These are phyloP conservation scores for Ophthalmolycus amberensis DNA, from an alignment of 2,113 vertebrate genomes.

Conservation along the genomic window DNA sequence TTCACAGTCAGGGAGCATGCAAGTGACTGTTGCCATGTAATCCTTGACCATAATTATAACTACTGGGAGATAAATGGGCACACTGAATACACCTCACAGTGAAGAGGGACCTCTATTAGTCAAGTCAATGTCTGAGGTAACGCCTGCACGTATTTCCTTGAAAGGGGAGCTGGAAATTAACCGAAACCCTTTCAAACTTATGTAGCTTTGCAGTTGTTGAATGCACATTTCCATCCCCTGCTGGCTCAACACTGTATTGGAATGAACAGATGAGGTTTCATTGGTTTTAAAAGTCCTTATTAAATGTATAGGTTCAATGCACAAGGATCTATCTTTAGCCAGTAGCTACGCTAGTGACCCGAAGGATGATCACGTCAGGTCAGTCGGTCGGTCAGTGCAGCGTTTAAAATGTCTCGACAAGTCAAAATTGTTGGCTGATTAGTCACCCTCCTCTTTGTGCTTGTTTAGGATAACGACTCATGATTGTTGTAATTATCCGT, in stretches of 20 bases:
- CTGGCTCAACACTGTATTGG: constrained; percentile 7
- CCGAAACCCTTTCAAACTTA: constrained; percentile 15
- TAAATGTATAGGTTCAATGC: neutral
- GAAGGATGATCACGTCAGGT: neutral
- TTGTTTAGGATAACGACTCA: neutral
- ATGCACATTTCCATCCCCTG: neutral
- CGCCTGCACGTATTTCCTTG: neutral
- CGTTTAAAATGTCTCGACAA: constrained; percentile 1
- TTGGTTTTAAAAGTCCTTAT: neutral
- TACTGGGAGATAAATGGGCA: neutral
- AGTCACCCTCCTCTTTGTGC: neutral
- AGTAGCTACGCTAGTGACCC: neutral
- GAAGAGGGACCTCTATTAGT: constrained; percentile 4
- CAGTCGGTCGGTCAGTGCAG: neutral
- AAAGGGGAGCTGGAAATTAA: neutral
- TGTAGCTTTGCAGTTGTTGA: neutral
- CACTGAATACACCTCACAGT: constrained; percentile 11
- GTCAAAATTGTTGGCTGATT: neutral
- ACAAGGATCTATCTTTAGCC: neutral
- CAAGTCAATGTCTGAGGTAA: neutral
- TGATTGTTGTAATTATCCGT: neutral
- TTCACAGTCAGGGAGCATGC: constrained; percentile 2
- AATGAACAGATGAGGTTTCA: neutral
- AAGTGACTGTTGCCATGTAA: constrained; percentile 25
- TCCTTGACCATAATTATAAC: constrained; percentile 12